Evolutionary conservation across 2,113 vertebrate genomes (phyloP).

Genomic region (Passer montanus): DNA sequence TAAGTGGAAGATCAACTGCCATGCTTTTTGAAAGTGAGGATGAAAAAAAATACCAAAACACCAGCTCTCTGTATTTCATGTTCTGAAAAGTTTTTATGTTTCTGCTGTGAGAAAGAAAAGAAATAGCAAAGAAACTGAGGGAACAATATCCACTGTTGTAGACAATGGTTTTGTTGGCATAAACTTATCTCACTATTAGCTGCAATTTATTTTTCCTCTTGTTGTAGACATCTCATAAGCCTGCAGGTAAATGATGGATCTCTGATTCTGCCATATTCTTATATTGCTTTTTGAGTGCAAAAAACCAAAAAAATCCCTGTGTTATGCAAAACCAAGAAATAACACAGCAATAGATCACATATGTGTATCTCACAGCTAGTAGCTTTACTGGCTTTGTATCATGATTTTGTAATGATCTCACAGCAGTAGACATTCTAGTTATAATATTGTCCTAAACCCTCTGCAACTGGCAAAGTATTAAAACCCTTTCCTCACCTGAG

Average conservation of each 20-base stretch:
- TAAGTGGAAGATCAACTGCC: neutral
- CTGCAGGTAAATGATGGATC: neutral
- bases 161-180: neutral
- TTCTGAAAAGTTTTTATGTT: neutral
- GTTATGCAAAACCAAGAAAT: neutral
- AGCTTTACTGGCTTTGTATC: neutral
- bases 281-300: neutral
- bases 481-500: neutral
- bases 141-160: neutral
- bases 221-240: neutral
- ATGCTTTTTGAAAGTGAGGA: neutral
- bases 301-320: rapidly evolving
- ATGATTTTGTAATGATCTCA: neutral
- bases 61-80: neutral
- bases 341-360: neutral
- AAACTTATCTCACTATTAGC: neutral
- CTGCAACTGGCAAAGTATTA: neutral
- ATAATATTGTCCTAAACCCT: neutral
- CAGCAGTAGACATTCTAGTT: neutral
- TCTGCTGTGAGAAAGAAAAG: neutral
- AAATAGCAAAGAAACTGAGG: neutral
- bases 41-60: neutral
- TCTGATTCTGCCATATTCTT: neutral
- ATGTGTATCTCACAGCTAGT: neutral
- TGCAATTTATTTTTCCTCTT: neutral